Conservation (phyloP, 2,113 vertebrate genomes). For the Callaeas wilsoni region DNA sequence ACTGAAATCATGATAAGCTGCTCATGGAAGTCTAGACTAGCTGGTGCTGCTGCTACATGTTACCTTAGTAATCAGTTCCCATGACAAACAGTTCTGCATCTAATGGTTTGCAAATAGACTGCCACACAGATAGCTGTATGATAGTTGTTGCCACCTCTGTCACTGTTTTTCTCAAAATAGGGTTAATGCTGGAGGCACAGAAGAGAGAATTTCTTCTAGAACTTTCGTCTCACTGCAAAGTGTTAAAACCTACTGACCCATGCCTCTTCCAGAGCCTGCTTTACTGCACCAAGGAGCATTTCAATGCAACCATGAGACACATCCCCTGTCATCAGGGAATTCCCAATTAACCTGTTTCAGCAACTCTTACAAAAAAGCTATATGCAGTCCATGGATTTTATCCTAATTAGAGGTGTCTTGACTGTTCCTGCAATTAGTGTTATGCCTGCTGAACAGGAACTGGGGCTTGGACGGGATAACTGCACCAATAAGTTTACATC, state of each 20-base stretch:
- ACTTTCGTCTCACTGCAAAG: background rate
- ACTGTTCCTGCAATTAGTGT: background rate
- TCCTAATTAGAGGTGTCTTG: conserved; percentile 9
- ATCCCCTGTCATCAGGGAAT: background rate
- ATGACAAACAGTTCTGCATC: background rate
- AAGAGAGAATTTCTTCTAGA: background rate
- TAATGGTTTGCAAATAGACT: background rate
- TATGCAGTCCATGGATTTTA: background rate
- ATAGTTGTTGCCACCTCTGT: background rate
- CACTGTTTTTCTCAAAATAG: background rate
- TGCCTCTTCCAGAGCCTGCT: background rate
- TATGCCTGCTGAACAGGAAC: background rate
- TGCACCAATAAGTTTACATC: background rate
- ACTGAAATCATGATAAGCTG: background rate
- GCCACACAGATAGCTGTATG: background rate
- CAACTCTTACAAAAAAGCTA: background rate
- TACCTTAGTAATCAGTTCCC: background rate
- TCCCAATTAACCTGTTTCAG: background rate
- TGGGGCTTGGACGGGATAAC: background rate
- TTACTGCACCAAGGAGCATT: background rate
- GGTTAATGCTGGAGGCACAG: background rate
- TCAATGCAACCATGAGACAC: background rate
- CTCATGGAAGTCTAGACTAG: background rate
- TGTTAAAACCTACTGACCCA: background rate
- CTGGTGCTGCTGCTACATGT: background rate